Conservation (phyloP, 2,113 vertebrate genomes). For the Parotia lawesii region DNA sequence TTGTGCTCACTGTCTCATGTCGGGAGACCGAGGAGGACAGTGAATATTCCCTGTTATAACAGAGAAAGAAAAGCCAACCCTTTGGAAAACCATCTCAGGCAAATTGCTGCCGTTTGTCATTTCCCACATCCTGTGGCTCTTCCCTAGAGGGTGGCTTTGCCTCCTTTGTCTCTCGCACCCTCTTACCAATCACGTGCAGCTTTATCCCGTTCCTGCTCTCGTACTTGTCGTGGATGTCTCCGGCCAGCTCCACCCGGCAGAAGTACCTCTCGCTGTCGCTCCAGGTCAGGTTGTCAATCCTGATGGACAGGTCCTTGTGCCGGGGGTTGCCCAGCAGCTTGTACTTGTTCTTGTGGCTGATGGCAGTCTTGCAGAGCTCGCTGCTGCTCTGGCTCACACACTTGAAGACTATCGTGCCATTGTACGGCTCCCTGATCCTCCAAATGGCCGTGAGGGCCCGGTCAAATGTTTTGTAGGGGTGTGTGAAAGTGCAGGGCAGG, state of each 20-base stretch:
- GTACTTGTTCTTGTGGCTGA: conserved; percentile 84
- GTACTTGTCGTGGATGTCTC: conserved; percentile 78
- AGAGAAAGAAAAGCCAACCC: background rate
- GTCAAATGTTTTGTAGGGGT: conserved; percentile 85
- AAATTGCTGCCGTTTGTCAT: background rate
- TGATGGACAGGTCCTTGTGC: conserved; percentile 89
- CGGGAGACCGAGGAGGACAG: background rate
- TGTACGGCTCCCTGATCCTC: conserved; percentile 80
- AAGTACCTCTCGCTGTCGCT: conserved; percentile 86
- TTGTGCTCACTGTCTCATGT: fast-evolving
- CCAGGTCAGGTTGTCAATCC: conserved; percentile 80
- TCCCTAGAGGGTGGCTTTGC: fast-evolving
- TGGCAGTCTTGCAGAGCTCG: conserved; percentile 76
- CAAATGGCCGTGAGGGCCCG: conserved; percentile 83
- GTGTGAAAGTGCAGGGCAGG: conserved; percentile 89
- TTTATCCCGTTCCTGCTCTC: conserved; percentile 87
- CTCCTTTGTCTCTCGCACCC: fast-evolving
- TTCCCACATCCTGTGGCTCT: background rate
- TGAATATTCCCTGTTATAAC: background rate
- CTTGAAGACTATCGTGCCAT: conserved; percentile 77
- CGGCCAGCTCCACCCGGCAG: conserved; percentile 85
- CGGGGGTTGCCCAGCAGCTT: conserved; percentile 87
- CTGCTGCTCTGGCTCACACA: conserved; percentile 76
- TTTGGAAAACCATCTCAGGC: background rate
- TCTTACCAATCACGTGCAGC: conserved; percentile 84